Conservation (phyloP, 2,113 vertebrate species). For the Phycodurus eques region DNA sequence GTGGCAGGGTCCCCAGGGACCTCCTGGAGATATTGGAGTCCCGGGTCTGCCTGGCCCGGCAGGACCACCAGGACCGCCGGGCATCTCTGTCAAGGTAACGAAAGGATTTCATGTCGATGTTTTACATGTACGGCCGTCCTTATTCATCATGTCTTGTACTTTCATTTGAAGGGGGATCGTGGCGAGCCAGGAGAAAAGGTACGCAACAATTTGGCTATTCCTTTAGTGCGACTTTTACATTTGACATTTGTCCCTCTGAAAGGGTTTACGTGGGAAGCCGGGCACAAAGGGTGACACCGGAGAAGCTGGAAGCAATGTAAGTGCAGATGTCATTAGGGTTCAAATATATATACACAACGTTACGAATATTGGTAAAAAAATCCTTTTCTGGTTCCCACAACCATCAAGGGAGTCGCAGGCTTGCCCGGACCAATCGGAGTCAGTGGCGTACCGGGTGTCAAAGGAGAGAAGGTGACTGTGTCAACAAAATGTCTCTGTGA, state of each 20-base stretch:
- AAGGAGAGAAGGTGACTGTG: slow-evolving; percentile 76
- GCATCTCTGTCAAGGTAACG: slow-evolving; percentile 80
- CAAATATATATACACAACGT: neutral
- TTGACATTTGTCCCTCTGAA: slow-evolving; percentile 27
- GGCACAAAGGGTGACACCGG: slow-evolving; percentile 83
- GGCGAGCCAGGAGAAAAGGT: slow-evolving; percentile 79
- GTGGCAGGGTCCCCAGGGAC: slow-evolving; percentile 70
- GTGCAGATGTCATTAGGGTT: slow-evolving; percentile 22
- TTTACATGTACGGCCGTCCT: too few species aligned
- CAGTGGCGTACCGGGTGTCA: slow-evolving; percentile 78
- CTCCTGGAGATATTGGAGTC: slow-evolving; percentile 58
- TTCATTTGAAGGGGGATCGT: slow-evolving; percentile 74
- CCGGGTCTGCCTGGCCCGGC: slow-evolving; percentile 71
- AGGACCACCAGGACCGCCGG: slow-evolving; percentile 74
- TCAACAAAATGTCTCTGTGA: neutral
- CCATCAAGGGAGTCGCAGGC: slow-evolving; percentile 76
- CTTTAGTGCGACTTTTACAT: neutral
- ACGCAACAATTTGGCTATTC: slow-evolving; percentile 35
- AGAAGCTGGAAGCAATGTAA: slow-evolving; percentile 75
- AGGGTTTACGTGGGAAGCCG: slow-evolving; percentile 83
- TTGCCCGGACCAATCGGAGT: slow-evolving; percentile 80
- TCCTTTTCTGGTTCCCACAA: neutral
- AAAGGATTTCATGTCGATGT: neutral
- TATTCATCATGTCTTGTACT: neutral
- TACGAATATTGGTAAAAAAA: neutral